phyloP scores from a whole-genome alignment of 2,888 invertebrate species.

The Pseudeuparius sepicola region DNA sequence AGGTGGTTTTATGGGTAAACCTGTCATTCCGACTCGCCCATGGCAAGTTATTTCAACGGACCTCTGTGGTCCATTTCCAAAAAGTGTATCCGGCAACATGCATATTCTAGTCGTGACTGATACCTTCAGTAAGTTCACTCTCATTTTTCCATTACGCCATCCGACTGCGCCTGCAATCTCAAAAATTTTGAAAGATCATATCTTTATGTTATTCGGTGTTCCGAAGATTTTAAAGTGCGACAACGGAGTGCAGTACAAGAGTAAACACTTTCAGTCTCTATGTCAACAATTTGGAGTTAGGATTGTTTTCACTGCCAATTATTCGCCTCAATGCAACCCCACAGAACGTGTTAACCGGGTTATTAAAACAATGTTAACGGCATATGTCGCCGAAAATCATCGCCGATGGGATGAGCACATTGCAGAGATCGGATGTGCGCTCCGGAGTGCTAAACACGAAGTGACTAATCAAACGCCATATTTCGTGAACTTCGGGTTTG shows the following conservation, averaged over 20 bases:
- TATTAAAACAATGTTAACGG: slow-evolving; percentile 20
- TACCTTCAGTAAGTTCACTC: slow-evolving; percentile 15
- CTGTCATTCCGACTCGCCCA: no score
- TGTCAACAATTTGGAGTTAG: slow-evolving; percentile 8
- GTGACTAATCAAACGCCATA: slow-evolving; percentile 8
- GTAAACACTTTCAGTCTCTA: slow-evolving; percentile 10
- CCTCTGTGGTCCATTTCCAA: slow-evolving; percentile 21
- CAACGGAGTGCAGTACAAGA: slow-evolving; percentile 18
- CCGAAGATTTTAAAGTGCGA: slow-evolving; percentile 14
- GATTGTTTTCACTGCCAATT: slow-evolving; percentile 16
- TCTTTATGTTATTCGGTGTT: slow-evolving; percentile 21
- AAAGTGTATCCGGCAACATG: slow-evolving; percentile 6
- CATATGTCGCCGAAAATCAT: no score
- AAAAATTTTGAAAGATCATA: slow-evolving; percentile 15
- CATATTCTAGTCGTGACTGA: slow-evolving; percentile 17
- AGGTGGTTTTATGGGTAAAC: slow-evolving; percentile 19
- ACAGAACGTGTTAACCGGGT: slow-evolving; percentile 20
- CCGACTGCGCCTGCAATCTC: slow-evolving; percentile 10
- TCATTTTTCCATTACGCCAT: slow-evolving; percentile 14
- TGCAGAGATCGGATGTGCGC: slow-evolving; percentile 12
- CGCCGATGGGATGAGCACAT: no score
- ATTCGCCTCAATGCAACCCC: slow-evolving; percentile 21
- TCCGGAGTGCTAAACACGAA: slow-evolving; percentile 9
- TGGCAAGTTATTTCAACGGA: slow-evolving; percentile 19
- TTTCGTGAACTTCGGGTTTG: slow-evolving; percentile 8